Base-by-base conservation (phyloP, 2,113 vertebrate species). In the Hippocampus comes region DNA sequence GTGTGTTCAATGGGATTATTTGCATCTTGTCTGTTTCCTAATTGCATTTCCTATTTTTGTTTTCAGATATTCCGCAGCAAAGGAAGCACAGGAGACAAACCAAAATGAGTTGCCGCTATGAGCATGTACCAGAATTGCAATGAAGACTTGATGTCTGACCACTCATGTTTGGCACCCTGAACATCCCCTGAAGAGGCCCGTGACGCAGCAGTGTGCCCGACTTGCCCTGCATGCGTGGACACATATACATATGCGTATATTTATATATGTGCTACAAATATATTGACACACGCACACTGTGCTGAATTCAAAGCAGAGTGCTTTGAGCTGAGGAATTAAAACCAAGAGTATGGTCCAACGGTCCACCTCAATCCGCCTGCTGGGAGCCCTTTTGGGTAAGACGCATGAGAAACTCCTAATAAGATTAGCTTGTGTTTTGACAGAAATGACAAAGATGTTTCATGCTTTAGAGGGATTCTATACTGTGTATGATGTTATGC, bases 331-430 rank as follows among this genome's bases (percentile, higher is more conserved):
- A 69, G 82, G 67, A 79, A 60, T 72, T 61, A 63, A 83, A 48
- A 53, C 71, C 17, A 75, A 66, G 78, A 89, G 60, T 55, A 89
- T 90, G 88, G 56, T 79, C 60, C 89, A 82, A 57, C 70, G 73
- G 67, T 84, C 73, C 64, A 59, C 73, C 43, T 80, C 84, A 77
- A 71, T 71, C 82, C 84, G 74, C 80, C 75, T 89, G 75, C 79
- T 89, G 76, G 87, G 82, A 84, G 85, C 78, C 81, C 76, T 84
- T 69, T 30, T 83, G 34, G 84, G 89, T 90, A 88, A 90, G 89
- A 77, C 5, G 70, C 46, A 67, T 34, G 6, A 8, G 17, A 30
- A 3, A 18, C 8, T 1, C 27, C 30, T 1, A 59, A 61, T 30
- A 9, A 18, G 27, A 34, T 17, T 14, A 18, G 14, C 27, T 30